A percentile compares a stretch with the other conserved stretches of the same genome.
phyloP scores from a whole-genome alignment of 2,888 invertebrate species.

The Branchipolynoe longqiensis region DNA sequence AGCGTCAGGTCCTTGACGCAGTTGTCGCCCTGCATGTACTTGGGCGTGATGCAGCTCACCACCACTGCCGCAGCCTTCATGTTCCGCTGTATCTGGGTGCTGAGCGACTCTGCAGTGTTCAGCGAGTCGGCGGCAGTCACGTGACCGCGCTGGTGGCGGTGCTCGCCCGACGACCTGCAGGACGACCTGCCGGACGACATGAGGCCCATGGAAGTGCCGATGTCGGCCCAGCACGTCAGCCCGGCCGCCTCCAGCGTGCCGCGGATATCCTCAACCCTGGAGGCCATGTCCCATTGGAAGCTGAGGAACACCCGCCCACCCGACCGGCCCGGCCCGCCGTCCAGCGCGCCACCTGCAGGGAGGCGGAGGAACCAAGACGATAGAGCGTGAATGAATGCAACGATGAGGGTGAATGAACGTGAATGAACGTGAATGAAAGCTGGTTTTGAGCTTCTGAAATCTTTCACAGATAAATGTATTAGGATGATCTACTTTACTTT shows the following conservation, averaged over 20 bases:
- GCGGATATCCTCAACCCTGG: conserved; percentile 77
- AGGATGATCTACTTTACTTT: no score
- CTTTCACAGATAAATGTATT: no score
- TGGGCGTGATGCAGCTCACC: conserved; percentile 79
- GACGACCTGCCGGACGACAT: conserved; percentile 72
- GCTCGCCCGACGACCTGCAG: conserved; percentile 66
- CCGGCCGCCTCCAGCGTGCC: conserved; percentile 74
- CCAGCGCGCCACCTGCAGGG: conserved; percentile 6
- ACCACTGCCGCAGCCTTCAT: conserved; percentile 77
- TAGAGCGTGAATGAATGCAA: no score
- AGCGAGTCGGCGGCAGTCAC: conserved; percentile 67
- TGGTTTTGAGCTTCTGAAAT: no score
- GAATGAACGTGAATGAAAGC: no score
- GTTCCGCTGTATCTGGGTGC: conserved; percentile 76
- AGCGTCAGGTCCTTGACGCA: conserved; percentile 79
- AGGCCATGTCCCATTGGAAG: conserved; percentile 81
- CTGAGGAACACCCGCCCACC: conserved; percentile 74
- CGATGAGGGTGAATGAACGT: no score
- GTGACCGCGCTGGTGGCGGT: conserved; percentile 13
- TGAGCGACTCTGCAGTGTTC: conserved; percentile 73
- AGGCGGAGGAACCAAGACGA: neutral
- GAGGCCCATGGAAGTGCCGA: conserved; percentile 70
- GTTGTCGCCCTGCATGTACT: conserved; percentile 80
- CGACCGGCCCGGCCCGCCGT: neutral
- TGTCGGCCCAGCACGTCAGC: conserved; percentile 78